Evolutionary conservation across 2,797 vertebrate species (phyloP), one percentile per base, ranked within the genome.

Genomic region (Esox lucius): DNA sequence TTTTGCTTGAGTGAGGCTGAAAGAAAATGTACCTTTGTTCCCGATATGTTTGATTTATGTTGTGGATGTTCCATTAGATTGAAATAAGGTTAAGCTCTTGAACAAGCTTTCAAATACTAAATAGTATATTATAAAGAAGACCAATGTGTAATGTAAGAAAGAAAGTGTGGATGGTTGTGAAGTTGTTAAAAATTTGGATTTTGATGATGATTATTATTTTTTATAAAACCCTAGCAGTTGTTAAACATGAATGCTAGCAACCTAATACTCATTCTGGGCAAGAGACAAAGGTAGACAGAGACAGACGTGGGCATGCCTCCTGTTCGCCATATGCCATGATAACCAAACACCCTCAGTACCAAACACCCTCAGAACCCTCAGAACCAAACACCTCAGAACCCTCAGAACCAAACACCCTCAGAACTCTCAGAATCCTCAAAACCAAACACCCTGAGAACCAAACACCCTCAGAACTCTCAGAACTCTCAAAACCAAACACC

Each of bases 201-300:
- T 42, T 39, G 2, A 42, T 9, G 39, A 42, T 42, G 39, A 42
- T 42, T 42, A 42, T 22, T 56, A n/a, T 15, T 53, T 7, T 15
- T 19, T 0, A 53, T 19, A 53, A 53, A 51, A 16, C 19, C 53
- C 4, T 53, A 53, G 15, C 6, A 19, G 53, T 56, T 39, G 61
- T 49, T 75, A 71, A 69, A 83, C 69, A 78, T 77, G 65, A 2
- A 6, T 6, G 15, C 39, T 46, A 75, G 2, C 22, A 22, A 64
- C 46, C 5, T 62, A n/a, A 62, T 28, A 12, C 59, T 62, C 59
- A 28, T 62, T 24, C 24, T 65, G 64, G 49, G n/a, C n/a, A n/a
- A 28, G 35, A 56, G 39, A 24, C 31, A 17, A 56, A 73, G 53
- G 74, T 66, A 70, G 42, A 72, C 22, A 24, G 28, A n/a, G 75